Conservation (phyloP, 1,140 invertebrate genomes). For the Acyrthosiphon pisum region DNA sequence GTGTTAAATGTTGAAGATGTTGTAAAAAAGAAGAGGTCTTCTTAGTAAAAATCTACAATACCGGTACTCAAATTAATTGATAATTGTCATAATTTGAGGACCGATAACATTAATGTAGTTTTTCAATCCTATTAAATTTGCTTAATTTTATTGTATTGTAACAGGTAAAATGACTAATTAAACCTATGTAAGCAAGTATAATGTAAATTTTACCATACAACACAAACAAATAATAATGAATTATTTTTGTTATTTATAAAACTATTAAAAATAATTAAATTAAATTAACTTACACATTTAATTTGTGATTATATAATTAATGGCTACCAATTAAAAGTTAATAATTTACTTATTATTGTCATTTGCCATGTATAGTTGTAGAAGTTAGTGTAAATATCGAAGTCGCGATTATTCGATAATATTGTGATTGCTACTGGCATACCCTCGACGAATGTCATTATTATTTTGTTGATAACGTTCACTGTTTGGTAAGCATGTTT, state of each 20-base stretch:
- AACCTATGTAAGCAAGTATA: background rate
- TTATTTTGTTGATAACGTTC: background rate
- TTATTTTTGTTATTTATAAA: background rate
- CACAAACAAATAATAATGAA: background rate
- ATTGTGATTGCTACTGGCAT: background rate
- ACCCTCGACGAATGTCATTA: background rate
- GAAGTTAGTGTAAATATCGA: background rate
- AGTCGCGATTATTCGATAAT: background rate
- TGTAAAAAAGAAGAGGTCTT: background rate
- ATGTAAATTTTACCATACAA: background rate
- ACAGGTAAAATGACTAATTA: background rate
- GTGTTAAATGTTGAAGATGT: background rate
- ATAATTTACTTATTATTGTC: background rate
- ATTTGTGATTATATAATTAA: background rate
- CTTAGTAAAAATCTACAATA: too few relatives aligned
- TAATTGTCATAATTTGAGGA: too few relatives aligned
- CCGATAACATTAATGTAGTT: too few relatives aligned
- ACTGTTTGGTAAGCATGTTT: background rate
- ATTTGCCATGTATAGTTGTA: background rate
- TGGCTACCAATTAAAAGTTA: background rate
- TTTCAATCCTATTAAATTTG: too few relatives aligned
- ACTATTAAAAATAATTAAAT: background rate
- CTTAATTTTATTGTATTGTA: background rate
- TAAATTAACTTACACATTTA: background rate
- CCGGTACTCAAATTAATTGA: too few relatives aligned